Evolutionary conservation across 2,113 vertebrate genomes (phyloP).

Genomic region (Microcebus ravelobensis): DNA sequence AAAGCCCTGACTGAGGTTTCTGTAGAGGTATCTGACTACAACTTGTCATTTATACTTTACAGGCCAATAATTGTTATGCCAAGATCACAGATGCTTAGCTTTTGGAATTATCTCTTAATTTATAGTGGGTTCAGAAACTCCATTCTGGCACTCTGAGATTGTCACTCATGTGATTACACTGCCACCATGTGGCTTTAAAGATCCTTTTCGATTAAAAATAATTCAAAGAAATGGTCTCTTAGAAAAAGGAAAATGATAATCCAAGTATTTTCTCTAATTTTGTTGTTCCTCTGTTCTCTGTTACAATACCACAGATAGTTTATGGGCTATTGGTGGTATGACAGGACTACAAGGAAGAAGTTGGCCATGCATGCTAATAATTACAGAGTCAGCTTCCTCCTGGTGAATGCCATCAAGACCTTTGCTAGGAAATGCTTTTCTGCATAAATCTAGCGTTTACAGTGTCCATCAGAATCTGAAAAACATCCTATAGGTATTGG

Average conservation of each 20-base stretch:
- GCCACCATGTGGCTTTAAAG: constrained; percentile 83
- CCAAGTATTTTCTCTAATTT: neutral
- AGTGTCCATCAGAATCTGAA: neutral
- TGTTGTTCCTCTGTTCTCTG: neutral
- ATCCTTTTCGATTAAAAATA: neutral
- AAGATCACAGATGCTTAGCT: constrained; percentile 53
- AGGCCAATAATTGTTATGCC: constrained; percentile 37
- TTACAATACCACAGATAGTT: no score
- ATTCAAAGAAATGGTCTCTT: neutral
- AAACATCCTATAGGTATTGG: neutral
- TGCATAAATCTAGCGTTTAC: neutral
- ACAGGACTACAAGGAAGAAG: accelerated
- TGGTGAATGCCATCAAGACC: neutral
- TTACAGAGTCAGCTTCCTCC: neutral
- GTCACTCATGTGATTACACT: constrained; percentile 69
- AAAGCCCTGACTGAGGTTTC: constrained; percentile 11
- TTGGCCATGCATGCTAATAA: neutral
- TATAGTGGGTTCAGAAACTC: neutral
- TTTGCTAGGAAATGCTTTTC: neutral
- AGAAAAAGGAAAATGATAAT: neutral
- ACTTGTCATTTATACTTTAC: constrained; percentile 50
- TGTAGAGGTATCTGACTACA: constrained; percentile 13
- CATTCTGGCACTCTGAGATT: accelerated
- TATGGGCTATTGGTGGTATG: accelerated
- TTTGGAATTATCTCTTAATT: constrained; percentile 45